These are phyloP conservation scores for Perithous albicinctus DNA, from an alignment of 2,888 invertebrate species.

Conservation along the genomic window DNA sequence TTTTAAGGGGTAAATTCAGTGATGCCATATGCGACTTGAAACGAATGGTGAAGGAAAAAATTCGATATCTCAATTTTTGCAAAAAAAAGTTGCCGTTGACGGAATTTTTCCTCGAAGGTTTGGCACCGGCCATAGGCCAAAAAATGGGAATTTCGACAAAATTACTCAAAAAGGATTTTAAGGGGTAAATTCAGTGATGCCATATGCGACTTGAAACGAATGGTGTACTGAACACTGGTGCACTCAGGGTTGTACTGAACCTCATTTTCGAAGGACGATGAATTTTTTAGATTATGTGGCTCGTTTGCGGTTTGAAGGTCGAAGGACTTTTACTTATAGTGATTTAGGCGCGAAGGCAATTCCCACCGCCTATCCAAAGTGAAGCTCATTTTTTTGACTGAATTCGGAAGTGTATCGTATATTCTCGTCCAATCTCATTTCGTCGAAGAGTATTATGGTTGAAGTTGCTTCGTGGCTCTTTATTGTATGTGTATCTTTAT, in stretches of 20 bases:
- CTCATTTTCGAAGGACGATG: neutral
- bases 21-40: too few relatives aligned
- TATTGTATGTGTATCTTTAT: neutral
- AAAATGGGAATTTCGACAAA: too few relatives aligned
- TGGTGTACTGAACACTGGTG: too few relatives aligned
- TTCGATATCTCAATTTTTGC: too few relatives aligned
- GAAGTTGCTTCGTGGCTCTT: neutral
- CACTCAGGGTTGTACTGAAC: neutral
- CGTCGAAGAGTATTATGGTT: neutral
- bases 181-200: too few relatives aligned
- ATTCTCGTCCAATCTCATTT: conserved; percentile 5
- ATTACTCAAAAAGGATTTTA: too few relatives aligned
- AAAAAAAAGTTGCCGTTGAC: too few relatives aligned
- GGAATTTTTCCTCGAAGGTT: too few relatives aligned
- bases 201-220: too few relatives aligned
- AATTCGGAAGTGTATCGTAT: neutral
- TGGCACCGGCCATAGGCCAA: too few relatives aligned
- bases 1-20: too few relatives aligned
- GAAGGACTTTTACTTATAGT: neutral
- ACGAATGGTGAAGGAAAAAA: too few relatives aligned
- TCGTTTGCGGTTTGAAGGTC: conserved; percentile 15
- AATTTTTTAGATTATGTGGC: conserved; percentile 1
- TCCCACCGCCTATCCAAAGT: neutral
- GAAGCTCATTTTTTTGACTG: neutral
- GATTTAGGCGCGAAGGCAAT: neutral